Base-by-base conservation (phyloP, 2,113 vertebrate species). In the Romanogobio albipinnatus region DNA sequence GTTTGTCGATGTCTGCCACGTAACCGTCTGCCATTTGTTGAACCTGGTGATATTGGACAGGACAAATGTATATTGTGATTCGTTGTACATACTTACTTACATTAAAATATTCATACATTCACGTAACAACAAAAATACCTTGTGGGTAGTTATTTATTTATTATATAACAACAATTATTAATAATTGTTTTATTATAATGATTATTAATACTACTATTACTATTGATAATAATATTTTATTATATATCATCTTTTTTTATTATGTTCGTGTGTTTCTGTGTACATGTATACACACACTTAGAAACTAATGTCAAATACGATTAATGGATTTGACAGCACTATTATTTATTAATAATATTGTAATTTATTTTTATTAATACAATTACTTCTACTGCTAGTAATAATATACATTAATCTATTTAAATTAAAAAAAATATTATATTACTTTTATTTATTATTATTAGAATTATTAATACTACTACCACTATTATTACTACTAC, bases 11-110 rank as follows among this genome's bases (percentile, higher is more conserved):
- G 92, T 99, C 97, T 0, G 87, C 87, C 0, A 89, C 43, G 0
- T 92, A 71, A 59, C 89, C 88, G 1, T 99, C 97, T 2, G 95
- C 89, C 96, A 99, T 97, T 92, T 98, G 98, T 91, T 98, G 97
- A 90, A 99, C 95, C 98, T 99, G 93, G 2, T 43, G 13, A 76
- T 17, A 73, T 2, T 36, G 82, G 62, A 53, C 10, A 66, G n/a
- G 39, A 45, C 49, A 13, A 47, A 80, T 24, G 4, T 53, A 5
- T 19, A 45, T 64, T 15, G 3, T 64, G 29, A 17, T 49, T 26
- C 15, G 6, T 14, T n/a, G 45, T 15, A 47, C 36, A 62, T 5
- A 3, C 1, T 47, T 47, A 39, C 17, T 11, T 29, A 70, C 11
- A 70, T 66, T 66, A 3, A 66, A 6, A 33, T 29, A 66, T 5